Evolutionary conservation across 1,140 invertebrate species (phyloP), one percentile per base, ranked within the genome.

Genomic region (Rhizoglyphus robini): DNA sequence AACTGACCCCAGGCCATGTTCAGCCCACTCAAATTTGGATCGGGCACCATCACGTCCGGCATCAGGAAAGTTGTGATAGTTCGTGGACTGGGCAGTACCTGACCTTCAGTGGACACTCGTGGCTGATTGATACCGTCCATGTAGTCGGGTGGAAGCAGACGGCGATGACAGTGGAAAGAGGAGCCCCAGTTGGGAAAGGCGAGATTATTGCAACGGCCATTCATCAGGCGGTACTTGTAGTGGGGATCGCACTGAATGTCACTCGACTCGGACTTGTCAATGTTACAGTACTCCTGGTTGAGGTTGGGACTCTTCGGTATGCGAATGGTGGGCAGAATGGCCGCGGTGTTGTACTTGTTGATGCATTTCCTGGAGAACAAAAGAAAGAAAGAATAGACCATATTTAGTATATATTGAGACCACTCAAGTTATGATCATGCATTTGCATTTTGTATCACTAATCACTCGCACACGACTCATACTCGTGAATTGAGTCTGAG

Each of bases 151-250:
- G 80, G 78, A 36, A 86, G 71, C 46, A 86, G 73, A 63, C 84
- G 73, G 61, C 79, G 79, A 65, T 75, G 78, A 68, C 66, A 67
- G 25, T 51, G 34, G 29, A 49, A 49, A 0, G 84, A 82, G n/a
- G 87, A 83, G 0, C 92, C 91, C 89, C 89, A 93, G 0, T 85
- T 86, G 0, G 90, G 89, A 77, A 93, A 83, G 46, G 87, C 80
- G 36, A 93, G 76, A 74, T 95, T 96, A 66, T 90, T 95, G 76
- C 91, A 96, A 1, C 90, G 82, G 0, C 90, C 92, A 75, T 93
- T 89, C 65, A 85, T 83, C 8, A 88, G 78, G 1, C 92, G 79
- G 75, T 93, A 96, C 72, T 92, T 92, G 49, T 60, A 46, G 13
- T 41, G 25, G 2, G 41, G 61, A 59, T 66, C 66, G 34, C 66